Base-by-base conservation (phyloP, 1,140 invertebrate species). In the Drosophila bocqueti region DNA sequence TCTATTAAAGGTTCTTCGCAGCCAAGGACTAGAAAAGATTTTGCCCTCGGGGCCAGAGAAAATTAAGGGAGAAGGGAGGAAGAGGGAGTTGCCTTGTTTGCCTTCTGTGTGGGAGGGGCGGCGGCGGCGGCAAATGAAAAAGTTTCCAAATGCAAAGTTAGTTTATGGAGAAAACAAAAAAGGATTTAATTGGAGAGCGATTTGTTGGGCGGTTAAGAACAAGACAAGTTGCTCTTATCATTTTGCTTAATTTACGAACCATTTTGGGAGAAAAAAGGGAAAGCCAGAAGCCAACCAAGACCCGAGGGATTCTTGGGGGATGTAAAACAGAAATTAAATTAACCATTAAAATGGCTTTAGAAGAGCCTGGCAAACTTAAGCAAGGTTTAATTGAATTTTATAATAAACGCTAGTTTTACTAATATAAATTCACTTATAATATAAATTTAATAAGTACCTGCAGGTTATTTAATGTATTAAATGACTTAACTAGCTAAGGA, bases 131-230 rank as follows among this genome's bases (percentile, higher is more conserved):
- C 38, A 55, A 65, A 58, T 69, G 65, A 61, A 78, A 83, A 79
- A 87, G 76, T 87, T 89, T 55, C 21, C 26, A 50, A 79, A 87
- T 83, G 77, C 49, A 52, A 74, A 73, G 60, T 79, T 80, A 86
- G 83, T 81, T 85, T 79, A 72, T 64, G 75, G 18, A 61, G 34
- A 55, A 60, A 68, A 61, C 74, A 77, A 55, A 66, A 63, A 69
- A 63, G 52, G 84, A 86, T 82, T 86, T 86, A 86, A 86, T 86
- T 86, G 81, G 78, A 77, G 84, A 83, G 67, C 83, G 66, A 86
- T 86, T 86, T 86, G 83, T 83, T 64, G 54, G 77, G 58, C 69
- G 63, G 72, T 77, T 61, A 76, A 54, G 68, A 81, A 72, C 80
- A 83, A 64, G 78, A 81, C 57, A 80, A 75, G 77, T 80, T 81